A percentile compares a stretch with the other conserved stretches of the same genome.
Evolutionary conservation across 2,113 vertebrate species (phyloP).

Genomic region (Callipepla californica): DNA sequence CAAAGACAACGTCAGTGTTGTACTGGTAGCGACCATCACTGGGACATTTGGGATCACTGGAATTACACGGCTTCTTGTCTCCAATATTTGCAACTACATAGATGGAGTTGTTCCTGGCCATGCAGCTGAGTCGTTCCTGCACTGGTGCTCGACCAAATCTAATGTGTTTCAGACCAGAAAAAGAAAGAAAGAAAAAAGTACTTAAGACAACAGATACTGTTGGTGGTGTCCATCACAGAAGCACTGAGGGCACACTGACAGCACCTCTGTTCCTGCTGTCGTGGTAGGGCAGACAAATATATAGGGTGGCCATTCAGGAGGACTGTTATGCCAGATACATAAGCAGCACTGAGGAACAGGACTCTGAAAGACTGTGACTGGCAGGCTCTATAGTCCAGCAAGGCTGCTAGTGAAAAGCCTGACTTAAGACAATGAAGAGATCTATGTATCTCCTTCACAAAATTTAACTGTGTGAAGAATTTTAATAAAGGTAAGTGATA

Average conservation of each 20-base stretch:
- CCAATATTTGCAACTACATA: slow-evolving; percentile 89
- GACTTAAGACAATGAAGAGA: neutral
- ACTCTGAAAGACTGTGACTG: neutral
- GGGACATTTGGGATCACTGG: slow-evolving; percentile 62
- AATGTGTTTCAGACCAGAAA: neutral
- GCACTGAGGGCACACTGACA: neutral
- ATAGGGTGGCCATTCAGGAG: neutral
- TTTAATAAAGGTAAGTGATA: no score
- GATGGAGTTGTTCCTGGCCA: slow-evolving; percentile 82
- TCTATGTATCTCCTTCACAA: neutral
- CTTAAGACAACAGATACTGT: neutral
- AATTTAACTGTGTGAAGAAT: neutral
- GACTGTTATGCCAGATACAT: neutral
- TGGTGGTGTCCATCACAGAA: no score
- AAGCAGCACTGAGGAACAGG: neutral
- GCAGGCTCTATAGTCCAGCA: neutral
- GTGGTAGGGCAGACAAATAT: neutral
- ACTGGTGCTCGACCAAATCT: slow-evolving; percentile 60
- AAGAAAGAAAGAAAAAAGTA: neutral
- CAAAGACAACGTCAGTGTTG: slow-evolving; percentile 74
- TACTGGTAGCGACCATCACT: slow-evolving; percentile 69
- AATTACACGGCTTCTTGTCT: slow-evolving; percentile 73
- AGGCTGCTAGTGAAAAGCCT: fast-evolving
- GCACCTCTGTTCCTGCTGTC: neutral
- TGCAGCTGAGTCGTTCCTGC: slow-evolving; percentile 81